Base-by-base conservation (phyloP, 2,797 vertebrate genomes). In the Spatula versicolor region DNA sequence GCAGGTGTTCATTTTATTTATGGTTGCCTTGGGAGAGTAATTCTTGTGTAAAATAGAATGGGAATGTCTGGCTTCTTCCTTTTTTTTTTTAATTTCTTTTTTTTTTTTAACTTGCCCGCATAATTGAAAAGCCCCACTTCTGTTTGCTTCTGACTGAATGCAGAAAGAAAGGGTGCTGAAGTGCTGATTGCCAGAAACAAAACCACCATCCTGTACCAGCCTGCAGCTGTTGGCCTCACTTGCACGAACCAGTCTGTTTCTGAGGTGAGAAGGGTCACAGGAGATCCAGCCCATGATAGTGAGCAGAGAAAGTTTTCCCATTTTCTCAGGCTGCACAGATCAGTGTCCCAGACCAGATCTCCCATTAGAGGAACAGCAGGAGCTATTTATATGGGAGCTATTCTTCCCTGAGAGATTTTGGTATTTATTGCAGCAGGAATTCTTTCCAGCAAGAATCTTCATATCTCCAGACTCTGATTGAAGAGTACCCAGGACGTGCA, bases 1-100 rank as follows among this genome's bases (percentile, higher is more conserved):
- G 69, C 45, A 87, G 88, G 64, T 86, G 33, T 80, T 72, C 5
- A 7, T 75, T 88, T 95, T 62, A 58, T 86, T 93, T 92, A 69
- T 52, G 7, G 23, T 74, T 68, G 66, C 68, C 46, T 81, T 7
- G 41, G 85, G 69, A 86, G 59, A 55, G 19, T 25, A n/a, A 68
- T 48, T 43, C 46, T 41, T 55, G 7, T 35, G 41, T 69, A 58
- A 69, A 80, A 60, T 2, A 5, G 43, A 91, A 83, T 12, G 37
- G 72, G 78, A 69, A 52, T 19, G 2, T 79, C 33, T 13, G 12
- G 15, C 64, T 86, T 63, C 26, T 76, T 81, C 9, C 31, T 31
- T 43, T 72, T 50, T 7, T 46, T 48, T 23, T 7, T 45, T 43
- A 19, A 43, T 45, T 7, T 20, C 4, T 63, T 72, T 50, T 46